Evolutionary conservation across 37 sponge, comb jelly and placozoan species (phyloP), one percentile per base, ranked within the genome.

Genomic region (Halichondria panicea): DNA sequence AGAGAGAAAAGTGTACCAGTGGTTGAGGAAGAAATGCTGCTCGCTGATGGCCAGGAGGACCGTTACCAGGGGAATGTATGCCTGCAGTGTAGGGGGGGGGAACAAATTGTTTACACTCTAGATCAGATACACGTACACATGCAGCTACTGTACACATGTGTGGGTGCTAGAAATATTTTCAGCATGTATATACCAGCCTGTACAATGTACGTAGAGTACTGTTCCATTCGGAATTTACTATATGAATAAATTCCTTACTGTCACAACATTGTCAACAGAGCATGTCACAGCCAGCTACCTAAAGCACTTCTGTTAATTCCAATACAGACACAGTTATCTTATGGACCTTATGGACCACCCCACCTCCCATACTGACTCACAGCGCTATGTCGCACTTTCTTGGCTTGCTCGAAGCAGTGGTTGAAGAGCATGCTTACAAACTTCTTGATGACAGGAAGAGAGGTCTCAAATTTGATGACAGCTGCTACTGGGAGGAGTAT

Each of bases 31-130:
- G 82, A 90, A 98, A 44, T 78, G 70, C 68, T 88, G 82, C 58
- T 93, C 93, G 54, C 91, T 84, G 63, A 98, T 86, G 32, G 91
- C 74, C 58, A 98, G 88, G 11, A 98, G 83, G 12, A 93, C 88
- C 30, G 96, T 98, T 40, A 95, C 85, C 60, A 98, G 89, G 43
- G 96, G 92, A 63, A 91, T 85, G 74, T 85, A 91, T 4, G 86
- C 79, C 92, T 91, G 38, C 34, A 48, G 52, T 24, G 66, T 18
- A 43, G 32, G 68, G 34, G 55, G 43, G 59, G 61, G 37, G 68
- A 27, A 41, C 1, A 27, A 40, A 46, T n/a, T n/a, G n/a, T n/a
- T n/a, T n/a, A n/a, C n/a, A n/a, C n/a, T n/a, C n/a, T n/a, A n/a
- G n/a, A n/a, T n/a, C n/a, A n/a, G n/a, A n/a, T n/a, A n/a, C n/a